Percentiles rank a stretch among this genome's conserved stretches.
Conservation (phyloP, 2,888 invertebrate genomes). For the Lasioglossum figueresi region DNA sequence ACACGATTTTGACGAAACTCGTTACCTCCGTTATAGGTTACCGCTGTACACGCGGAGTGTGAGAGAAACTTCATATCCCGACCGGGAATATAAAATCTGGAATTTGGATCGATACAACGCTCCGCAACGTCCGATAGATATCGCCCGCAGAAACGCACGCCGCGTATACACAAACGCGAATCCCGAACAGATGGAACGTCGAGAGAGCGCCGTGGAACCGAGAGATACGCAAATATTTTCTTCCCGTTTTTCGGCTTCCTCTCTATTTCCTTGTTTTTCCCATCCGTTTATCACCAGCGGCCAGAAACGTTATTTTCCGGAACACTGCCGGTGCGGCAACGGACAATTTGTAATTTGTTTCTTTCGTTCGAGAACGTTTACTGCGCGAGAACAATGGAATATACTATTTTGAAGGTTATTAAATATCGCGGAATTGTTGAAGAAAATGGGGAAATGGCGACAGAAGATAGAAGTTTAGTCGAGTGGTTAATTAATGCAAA, state of each 20-base stretch:
- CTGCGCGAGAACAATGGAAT: neutral
- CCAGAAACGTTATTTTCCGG: neutral
- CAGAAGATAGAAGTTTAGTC: neutral
- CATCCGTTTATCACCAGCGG: neutral
- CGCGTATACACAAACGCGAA: slow-evolving; percentile 13
- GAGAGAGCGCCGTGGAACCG: neutral
- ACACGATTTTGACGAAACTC: slow-evolving; percentile 50
- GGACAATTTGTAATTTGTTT: neutral
- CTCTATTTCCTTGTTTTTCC: neutral
- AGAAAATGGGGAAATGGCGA: neutral
- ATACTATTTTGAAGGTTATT: neutral
- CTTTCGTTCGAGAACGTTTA: neutral
- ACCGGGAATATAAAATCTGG: slow-evolving; percentile 68
- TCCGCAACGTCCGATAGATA: slow-evolving; percentile 67
- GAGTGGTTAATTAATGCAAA: neutral
- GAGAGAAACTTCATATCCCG: slow-evolving; percentile 37
- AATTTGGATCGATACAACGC: slow-evolving; percentile 77
- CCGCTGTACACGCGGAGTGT: slow-evolving; percentile 27
- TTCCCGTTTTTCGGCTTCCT: neutral
- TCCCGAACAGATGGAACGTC: neutral
- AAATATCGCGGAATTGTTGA: neutral
- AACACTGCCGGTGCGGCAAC: neutral
- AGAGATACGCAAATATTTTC: slow-evolving; percentile 18
- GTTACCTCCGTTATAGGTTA: slow-evolving; percentile 54
- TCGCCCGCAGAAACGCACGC: slow-evolving; percentile 46